Base-by-base conservation (phyloP, 2,113 vertebrate genomes). In the Rhizomys pruinosus region DNA sequence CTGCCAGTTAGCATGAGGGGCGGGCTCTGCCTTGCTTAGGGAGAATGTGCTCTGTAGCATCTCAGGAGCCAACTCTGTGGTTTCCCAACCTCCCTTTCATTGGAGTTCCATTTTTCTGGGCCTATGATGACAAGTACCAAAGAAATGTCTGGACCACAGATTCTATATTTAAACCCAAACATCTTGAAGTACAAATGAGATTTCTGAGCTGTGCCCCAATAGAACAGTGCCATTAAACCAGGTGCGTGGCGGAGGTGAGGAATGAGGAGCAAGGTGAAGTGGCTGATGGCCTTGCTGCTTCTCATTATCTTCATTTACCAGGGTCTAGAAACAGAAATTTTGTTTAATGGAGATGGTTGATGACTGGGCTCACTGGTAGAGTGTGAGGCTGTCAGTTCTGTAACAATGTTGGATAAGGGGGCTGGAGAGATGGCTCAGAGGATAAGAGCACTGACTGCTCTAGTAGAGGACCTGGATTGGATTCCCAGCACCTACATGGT, bases 91-190 rank as follows among this genome's bases (percentile, higher is more conserved):
- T 92, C 86, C 32, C n/a, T 89, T 87, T 81, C 69, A 17, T 42
- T 78, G 59, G 59, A 63, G 4, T 82, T 92, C 55, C 42, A 64
- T 73, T 89, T 91, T 61, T 72, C 77, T 68, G n/a, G 55, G 69
- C 76, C 20, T 2, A 64, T 19, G 92, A 80, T 68, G 89, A 89
- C 81, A 72, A 84, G 32, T 69, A 77, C 66, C 93, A 93, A 87
- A 84, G 92, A 88, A 77, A 84, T 73, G 32, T 94, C 92, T 93
- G 87, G 90, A 95, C 52, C 20, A 61, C 37, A 93, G 63, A 42
- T 73, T 94, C 52, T 90, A 63, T 72, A 85, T 90, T 73, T 87
- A 77, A 69, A 93, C 66, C 68, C 95, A 93, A 69, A 89, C 15
- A 0, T 52, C 42, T 91, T 90, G 27, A 89, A 90, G 64, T n/a